Base-by-base conservation (phyloP, 2,797 vertebrate genomes). In the Lagorchestes hirsutus region DNA sequence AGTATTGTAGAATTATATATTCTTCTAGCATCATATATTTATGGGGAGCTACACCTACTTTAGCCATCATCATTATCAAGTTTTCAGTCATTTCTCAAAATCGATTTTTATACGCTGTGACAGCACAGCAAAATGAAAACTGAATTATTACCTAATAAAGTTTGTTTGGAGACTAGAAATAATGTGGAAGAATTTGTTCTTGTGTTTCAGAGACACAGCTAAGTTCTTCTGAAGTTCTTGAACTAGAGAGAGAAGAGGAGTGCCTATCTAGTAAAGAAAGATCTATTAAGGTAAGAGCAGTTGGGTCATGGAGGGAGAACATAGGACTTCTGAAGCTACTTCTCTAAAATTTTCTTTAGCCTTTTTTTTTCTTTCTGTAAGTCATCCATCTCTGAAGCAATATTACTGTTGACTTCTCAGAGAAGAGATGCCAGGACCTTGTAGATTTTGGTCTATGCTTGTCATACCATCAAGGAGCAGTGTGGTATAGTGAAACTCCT, bases 121-220 rank as follows among this genome's bases (percentile, higher is more conserved):
- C 94, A 96, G 91, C 58, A 52, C 34, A 74, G n/a, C 67, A 94
- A 90, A 96, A 90, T 96, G 50, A 96, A 97, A 93, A 94, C 95
- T 82, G 74, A 46, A 82, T 46, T 82, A 82, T 46, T 74, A 82
- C 9, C 22, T 94, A 95, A 95, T 97, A 52, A 28, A 54, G 29
- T 97, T 97, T 96, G 50, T 28, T 90, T 14, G 50, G 55, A 62
- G 34, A 90, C 29, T 24, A 91, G 34, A 94, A 91, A 91, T 54
- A 34, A 93, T 55, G 12, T 87, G 24, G 90, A 62, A 74, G 74
- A 34, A 54, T 54, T 90, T 93, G 92, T 94, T 91, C 93, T 97
- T 97, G 96, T 97, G 95, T 98, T 98, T 94, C 98, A 99, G 99
- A 99, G 98, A 99, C 98, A 92, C 99, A 99, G 87, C 96, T 94